Evolutionary conservation across 2,113 vertebrate species (phyloP).

Genomic region (Triplophysa siluroides): DNA sequence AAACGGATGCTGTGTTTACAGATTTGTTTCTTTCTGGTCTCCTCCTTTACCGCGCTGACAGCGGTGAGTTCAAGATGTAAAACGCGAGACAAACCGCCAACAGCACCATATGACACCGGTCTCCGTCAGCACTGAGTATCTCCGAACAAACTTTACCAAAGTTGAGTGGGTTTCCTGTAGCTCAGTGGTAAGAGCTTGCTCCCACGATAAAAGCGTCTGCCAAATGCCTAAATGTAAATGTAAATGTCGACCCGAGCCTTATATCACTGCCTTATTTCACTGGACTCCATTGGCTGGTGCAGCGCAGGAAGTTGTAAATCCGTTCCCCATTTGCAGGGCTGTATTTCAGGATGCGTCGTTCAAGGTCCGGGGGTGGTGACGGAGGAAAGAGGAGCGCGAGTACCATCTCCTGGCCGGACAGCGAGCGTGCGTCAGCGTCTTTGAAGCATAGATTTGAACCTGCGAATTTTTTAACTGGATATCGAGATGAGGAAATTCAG

Average conservation of each 20-base stretch:
- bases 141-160: background rate
- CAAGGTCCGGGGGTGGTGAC: background rate
- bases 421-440: background rate
- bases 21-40: too few relatives aligned
- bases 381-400: background rate
- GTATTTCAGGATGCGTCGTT: background rate
- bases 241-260: too few relatives aligned
- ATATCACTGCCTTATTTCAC: background rate
- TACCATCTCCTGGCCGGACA: conserved; percentile 9
- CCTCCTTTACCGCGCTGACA: too few relatives aligned
- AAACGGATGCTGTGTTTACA: too few relatives aligned
- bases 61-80: too few relatives aligned
- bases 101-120: background rate
- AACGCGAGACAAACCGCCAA: background rate
- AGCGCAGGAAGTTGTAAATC: conserved; percentile 3
- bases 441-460: too few relatives aligned
- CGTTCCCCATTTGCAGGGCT: conserved; percentile 28
- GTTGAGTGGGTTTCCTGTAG: background rate
- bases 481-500: background rate
- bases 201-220: too few relatives aligned
- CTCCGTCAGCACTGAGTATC: background rate
- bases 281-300: conserved; percentile 29
- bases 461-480: too few relatives aligned
- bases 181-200: too few relatives aligned
- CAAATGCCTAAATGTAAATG: too few relatives aligned